These are phyloP conservation scores for Pelodytes ibericus DNA, from an alignment of 2,797 vertebrate genomes.

Conservation along the genomic window DNA sequence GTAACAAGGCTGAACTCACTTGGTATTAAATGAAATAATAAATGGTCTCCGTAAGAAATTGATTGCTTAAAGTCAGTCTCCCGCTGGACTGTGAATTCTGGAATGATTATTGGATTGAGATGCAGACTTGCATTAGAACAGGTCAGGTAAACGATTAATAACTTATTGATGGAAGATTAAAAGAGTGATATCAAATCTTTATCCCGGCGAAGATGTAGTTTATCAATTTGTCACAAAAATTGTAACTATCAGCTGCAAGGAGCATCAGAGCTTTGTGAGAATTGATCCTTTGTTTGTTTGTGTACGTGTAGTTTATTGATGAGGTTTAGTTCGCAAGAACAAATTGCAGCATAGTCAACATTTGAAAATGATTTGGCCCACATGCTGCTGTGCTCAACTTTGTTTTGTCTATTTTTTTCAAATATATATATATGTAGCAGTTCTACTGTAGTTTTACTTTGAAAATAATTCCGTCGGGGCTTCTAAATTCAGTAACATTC, in stretches of 20 bases:
- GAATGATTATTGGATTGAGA: conserved; percentile 76
- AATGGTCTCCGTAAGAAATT: conserved; percentile 70
- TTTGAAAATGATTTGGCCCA: conserved; percentile 11
- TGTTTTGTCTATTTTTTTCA: too few species aligned
- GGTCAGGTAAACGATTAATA: conserved; percentile 73
- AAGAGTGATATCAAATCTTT: conserved; percentile 75
- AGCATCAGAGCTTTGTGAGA: conserved; percentile 58
- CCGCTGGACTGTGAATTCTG: conserved; percentile 72
- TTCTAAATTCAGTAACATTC: too few species aligned
- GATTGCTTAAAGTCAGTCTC: conserved; percentile 72
- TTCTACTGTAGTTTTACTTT: too few species aligned
- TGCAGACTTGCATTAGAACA: conserved; percentile 65
- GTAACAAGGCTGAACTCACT: conserved; percentile 19
- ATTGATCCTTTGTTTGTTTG: conserved; percentile 59
- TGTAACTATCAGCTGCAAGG: conserved; percentile 69
- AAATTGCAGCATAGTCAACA: conserved; percentile 19
- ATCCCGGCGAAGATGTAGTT: conserved; percentile 75
- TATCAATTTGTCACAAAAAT: conserved; percentile 77
- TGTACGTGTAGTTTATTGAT: conserved; percentile 26
- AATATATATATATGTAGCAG: too few species aligned
- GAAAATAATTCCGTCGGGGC: too few species aligned
- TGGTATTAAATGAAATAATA: conserved; percentile 56
- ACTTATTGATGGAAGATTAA: conserved; percentile 77
- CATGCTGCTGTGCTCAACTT: neutral
- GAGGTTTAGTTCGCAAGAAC: conserved; percentile 15